Percentiles rank a stretch among this genome's conserved stretches.
phyloP scores from a whole-genome alignment of 2,113 vertebrate genomes.

The Campylomormyrus tamandua region DNA sequence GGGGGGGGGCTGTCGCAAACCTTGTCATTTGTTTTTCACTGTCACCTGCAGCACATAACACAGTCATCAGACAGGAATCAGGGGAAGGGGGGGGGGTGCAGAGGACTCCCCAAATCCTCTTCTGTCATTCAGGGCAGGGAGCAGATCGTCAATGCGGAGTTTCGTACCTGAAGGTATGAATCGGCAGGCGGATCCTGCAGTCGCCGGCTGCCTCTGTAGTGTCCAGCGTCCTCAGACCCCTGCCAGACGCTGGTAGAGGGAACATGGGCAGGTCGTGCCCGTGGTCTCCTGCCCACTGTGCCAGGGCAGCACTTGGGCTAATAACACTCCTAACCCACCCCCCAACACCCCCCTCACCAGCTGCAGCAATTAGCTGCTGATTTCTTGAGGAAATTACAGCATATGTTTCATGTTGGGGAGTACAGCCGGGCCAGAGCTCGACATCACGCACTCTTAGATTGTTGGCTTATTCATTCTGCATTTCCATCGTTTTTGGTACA shows the following conservation, averaged over 20 bases:
- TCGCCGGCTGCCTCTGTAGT: not conserved
- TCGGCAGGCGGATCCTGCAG: not conserved
- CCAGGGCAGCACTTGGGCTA: conserved; percentile 2
- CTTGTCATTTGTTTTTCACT: not conserved
- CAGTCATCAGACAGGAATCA: not conserved
- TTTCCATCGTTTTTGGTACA: not conserved
- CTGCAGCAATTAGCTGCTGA: conserved; percentile 21
- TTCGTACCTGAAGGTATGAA: not conserved
- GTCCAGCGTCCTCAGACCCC: not conserved
- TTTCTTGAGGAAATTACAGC: conserved; percentile 17
- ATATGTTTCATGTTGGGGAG: not conserved
- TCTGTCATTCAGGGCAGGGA: not conserved
- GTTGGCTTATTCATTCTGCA: not conserved
- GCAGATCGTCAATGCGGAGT: not conserved
- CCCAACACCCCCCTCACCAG: not conserved
- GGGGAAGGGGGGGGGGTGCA: not conserved
- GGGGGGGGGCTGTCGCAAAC: not conserved
- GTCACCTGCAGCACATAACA: not conserved
- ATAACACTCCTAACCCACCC: not conserved
- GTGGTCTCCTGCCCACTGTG: not conserved
- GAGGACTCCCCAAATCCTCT: not conserved
- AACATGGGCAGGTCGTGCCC: no score
- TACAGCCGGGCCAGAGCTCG: not conserved
- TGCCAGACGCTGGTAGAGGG: not conserved
- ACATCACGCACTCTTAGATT: not conserved